A percentile compares a stretch with the other conserved stretches of the same genome.
Evolutionary conservation across 2,888 invertebrate genomes (phyloP).

Genomic region (Eledone cirrhosa): DNA sequence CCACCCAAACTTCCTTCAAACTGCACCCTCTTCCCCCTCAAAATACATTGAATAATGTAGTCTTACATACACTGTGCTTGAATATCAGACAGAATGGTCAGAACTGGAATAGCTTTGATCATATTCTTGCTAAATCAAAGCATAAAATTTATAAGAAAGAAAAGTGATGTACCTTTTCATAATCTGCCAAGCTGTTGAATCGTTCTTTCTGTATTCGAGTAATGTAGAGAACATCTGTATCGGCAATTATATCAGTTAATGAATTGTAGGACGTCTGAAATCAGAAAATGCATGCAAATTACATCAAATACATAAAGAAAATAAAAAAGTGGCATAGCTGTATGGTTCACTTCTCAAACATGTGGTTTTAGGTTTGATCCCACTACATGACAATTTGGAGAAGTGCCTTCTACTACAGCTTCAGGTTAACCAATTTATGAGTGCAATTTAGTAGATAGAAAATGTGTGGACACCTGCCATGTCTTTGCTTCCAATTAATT

Average conservation of each 20-base stretch:
- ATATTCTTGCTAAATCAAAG: not conserved
- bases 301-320: no score
- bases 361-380: no score
- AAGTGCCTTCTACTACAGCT: no score
- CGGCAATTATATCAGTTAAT: conserved; percentile 86
- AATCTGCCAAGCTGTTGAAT: conserved; percentile 84
- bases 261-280: conserved; percentile 60
- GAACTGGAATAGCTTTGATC: not conserved
- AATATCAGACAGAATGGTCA: not conserved
- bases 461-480: no score
- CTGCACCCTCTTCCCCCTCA: not conserved
- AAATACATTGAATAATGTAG: not conserved
- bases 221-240: conserved; percentile 98
- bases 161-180: conserved; percentile 74
- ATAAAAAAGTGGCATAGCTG: no score
- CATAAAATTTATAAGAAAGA: not conserved
- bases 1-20: no score
- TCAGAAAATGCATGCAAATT: not conserved
- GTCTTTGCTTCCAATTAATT: no score
- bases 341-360: no score
- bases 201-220: conserved; percentile 96
- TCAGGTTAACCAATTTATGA: no score
- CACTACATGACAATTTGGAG: no score
- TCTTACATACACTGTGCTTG: not conserved
- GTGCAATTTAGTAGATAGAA: no score